Evolutionary conservation across 2,888 invertebrate genomes (phyloP).

Genomic region (Theretra japonica): DNA sequence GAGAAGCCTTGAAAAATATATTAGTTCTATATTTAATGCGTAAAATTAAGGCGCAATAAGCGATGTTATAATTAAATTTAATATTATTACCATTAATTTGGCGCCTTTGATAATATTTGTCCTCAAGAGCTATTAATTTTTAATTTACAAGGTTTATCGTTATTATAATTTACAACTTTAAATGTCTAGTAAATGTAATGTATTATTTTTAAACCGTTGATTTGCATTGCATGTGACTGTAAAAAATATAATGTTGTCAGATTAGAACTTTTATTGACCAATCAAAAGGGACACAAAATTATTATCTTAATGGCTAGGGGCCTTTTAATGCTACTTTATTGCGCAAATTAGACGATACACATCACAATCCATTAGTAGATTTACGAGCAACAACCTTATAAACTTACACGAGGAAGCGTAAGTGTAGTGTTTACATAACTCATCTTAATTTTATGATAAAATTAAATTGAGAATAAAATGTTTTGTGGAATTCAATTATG

Average conservation of each 20-base stretch:
- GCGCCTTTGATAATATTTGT: neutral
- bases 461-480: no score
- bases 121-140: neutral
- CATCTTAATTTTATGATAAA: neutral
- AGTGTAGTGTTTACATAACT: neutral
- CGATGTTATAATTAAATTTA: neutral
- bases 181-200: no score
- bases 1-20: neutral
- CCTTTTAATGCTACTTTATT: neutral
- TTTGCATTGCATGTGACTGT: neutral
- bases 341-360: neutral
- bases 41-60: neutral
- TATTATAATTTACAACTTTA: no score
- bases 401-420: neutral
- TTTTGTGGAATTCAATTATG: no score
- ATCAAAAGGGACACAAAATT: neutral
- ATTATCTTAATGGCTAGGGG: neutral
- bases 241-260: neutral
- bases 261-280: neutral
- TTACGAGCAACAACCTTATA: neutral
- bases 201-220: neutral
- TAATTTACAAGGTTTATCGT: no score
- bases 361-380: neutral
- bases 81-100: neutral
- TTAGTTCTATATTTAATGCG: neutral